phyloP scores from a whole-genome alignment of 2,113 vertebrate species.

The Melanotaenia duboulayi region DNA sequence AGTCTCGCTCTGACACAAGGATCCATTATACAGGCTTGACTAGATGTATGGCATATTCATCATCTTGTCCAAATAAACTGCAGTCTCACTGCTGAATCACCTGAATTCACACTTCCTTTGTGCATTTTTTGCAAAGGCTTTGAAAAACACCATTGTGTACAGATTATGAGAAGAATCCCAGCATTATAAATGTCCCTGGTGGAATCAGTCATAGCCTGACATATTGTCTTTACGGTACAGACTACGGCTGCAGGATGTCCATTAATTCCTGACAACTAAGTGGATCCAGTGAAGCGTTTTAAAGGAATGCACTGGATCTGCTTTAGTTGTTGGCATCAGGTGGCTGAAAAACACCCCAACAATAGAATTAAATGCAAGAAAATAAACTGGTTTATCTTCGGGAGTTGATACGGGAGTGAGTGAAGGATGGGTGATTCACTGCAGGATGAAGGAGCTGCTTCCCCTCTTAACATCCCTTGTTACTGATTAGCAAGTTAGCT shows the following conservation, averaged over 20 bases:
- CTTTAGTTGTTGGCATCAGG: background rate
- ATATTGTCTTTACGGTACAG: background rate
- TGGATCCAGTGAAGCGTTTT: background rate
- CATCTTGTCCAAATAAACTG: slow-evolving; percentile 53
- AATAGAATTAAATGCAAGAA: too few relatives aligned
- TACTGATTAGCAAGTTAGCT: too few relatives aligned
- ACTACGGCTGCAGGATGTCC: too few relatives aligned
- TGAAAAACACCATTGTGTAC: background rate
- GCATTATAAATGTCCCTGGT: background rate
- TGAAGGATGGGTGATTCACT: too few relatives aligned
- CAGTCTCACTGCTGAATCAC: background rate
- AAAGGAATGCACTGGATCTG: background rate
- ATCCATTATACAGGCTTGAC: slow-evolving; percentile 62
- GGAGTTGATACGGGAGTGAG: too few relatives aligned
- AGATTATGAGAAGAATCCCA: background rate
- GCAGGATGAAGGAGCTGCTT: too few relatives aligned
- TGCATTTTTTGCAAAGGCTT: background rate
- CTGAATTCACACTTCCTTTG: background rate
- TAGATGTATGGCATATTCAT: slow-evolving; percentile 57
- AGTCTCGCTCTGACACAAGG: slow-evolving; percentile 64
- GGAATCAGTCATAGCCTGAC: background rate
- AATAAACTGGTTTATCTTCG: too few relatives aligned
- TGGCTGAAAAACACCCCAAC: too few relatives aligned
- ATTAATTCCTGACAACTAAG: background rate
- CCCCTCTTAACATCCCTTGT: too few relatives aligned